These are phyloP conservation scores for human DNA, from an alignment of 2,113 vertebrate genomes.

Conservation along the genomic window GRCh38 chr5:181071501-181072000, in stretches of 20 bases:
- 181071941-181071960: background rate
- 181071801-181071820: background rate
- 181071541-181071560: background rate
- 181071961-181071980: background rate
- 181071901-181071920: background rate
- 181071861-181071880: background rate
- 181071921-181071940: background rate
- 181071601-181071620: background rate
- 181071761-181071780: background rate
- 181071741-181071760: background rate
- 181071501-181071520: background rate
- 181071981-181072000: background rate
- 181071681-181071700: background rate
- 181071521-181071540: background rate
- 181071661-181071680: background rate
- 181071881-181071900: background rate
- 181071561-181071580: background rate
- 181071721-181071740: background rate
- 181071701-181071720: background rate
- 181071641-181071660: background rate
- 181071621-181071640: background rate
- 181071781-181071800: background rate
- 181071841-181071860: background rate
- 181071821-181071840: conserved; percentile 16
- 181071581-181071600: background rate